phyloP scores from a whole-genome alignment of 2,888 invertebrate genomes.

The Cryptocephalus primarius region DNA sequence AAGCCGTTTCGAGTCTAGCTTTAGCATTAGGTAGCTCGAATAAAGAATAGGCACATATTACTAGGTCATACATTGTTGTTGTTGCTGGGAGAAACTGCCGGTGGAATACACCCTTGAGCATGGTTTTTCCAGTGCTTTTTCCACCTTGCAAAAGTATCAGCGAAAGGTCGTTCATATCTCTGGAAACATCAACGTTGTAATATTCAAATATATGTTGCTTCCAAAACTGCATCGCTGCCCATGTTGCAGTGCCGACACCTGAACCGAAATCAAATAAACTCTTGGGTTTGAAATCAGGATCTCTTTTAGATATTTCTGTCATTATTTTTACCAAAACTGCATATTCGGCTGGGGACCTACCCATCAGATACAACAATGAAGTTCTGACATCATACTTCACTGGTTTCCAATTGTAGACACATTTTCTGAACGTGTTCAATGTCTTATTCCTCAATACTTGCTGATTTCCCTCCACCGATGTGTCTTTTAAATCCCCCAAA shows the following conservation, averaged over 20 bases:
- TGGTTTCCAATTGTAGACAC: conserved; percentile 63
- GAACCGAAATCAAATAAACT: conserved; percentile 87
- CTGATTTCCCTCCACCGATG: conserved; percentile 23
- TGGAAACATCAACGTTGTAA: conserved; percentile 73
- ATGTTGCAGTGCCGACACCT: conserved; percentile 54
- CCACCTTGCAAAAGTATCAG: conserved; percentile 58
- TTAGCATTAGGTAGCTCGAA: conserved; percentile 64
- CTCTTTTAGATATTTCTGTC: conserved; percentile 55
- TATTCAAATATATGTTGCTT: conserved; percentile 63
- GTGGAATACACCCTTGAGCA: conserved; percentile 54
- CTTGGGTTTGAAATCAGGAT: conserved; percentile 59
- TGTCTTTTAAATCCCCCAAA: conserved; percentile 23
- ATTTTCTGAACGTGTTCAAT: conserved; percentile 45
- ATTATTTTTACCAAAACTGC: conserved; percentile 59
- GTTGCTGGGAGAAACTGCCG: conserved; percentile 71
- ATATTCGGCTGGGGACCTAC: conserved; percentile 65
- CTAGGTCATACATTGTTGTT: conserved; percentile 61
- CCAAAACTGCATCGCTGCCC: conserved; percentile 66
- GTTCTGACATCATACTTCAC: conserved; percentile 56
- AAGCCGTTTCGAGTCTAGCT: conserved; percentile 55
- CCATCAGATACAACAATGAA: conserved; percentile 58
- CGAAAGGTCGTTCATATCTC: conserved; percentile 73
- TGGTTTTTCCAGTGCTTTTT: conserved; percentile 47
- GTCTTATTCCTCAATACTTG: conserved; percentile 44
- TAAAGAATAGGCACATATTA: conserved; percentile 68